Conservation (phyloP, 64 coral and sea anemone species). For the Pocillopora verrucosa region DNA sequence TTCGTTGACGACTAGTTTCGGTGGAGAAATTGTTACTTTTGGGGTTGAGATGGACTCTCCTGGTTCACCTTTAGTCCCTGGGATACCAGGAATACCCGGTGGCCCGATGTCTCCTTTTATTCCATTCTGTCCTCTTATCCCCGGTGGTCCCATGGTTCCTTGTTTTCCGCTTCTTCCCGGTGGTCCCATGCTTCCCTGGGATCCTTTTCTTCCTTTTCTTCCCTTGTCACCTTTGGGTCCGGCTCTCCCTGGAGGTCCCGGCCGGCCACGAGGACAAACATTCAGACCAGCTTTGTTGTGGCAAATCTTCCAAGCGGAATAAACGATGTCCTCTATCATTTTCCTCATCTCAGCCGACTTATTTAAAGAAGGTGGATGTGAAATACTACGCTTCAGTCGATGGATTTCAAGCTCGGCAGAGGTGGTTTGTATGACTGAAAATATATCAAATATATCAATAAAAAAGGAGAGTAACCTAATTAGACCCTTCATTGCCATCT, state of each 20-base stretch:
- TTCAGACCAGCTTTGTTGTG: background rate
- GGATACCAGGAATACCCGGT: background rate
- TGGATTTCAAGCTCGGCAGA: too few species aligned
- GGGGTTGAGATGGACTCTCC: background rate
- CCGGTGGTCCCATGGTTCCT: background rate
- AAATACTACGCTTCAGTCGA: too few species aligned
- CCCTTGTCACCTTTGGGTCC: background rate
- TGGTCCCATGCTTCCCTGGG: background rate
- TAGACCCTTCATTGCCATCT: too few species aligned
- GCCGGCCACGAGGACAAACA: background rate
- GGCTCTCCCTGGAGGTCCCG: background rate
- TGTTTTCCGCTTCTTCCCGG: background rate
- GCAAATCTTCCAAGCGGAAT: background rate
- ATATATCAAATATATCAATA: too few species aligned
- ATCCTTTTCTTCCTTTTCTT: background rate
- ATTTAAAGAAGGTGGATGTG: too few species aligned
- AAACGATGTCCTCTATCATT: too few species aligned
- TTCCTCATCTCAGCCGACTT: too few species aligned
- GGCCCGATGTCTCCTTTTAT: background rate
- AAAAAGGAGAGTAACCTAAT: too few species aligned
- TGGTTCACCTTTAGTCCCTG: background rate
- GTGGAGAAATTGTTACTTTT: background rate
- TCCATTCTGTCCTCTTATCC: conserved; percentile 10
- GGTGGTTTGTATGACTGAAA: too few species aligned
- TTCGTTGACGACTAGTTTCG: background rate